These are phyloP conservation scores for Drosophila heteroneura DNA, from an alignment of 2,888 invertebrate species.

Conservation along the genomic window DNA sequence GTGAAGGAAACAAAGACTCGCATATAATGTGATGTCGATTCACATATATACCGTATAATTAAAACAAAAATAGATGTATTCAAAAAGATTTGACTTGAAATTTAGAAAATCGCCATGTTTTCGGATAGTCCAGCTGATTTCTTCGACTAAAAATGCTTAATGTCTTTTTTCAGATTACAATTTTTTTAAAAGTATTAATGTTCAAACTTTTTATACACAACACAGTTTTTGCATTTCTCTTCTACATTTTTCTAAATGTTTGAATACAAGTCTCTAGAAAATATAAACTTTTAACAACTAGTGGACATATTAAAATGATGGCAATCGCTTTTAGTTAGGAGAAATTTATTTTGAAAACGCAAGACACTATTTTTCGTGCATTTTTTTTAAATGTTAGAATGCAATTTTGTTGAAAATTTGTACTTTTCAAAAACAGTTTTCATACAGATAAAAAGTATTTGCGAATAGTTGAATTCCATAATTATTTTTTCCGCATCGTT, in stretches of 20 bases:
- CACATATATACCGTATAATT: not conserved
- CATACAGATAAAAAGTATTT: not conserved
- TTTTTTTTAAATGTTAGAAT: not conserved
- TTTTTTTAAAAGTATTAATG: not conserved
- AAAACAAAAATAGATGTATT: not conserved
- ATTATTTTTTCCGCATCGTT: not conserved
- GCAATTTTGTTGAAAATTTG: not conserved
- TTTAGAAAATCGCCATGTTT: not conserved
- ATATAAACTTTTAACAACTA: not conserved
- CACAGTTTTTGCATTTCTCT: not conserved
- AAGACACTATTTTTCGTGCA: not conserved
- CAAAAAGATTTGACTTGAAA: not conserved
- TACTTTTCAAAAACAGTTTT: not conserved
- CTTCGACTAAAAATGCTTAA: not conserved
- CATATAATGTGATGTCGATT: not conserved
- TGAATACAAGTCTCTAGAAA: too few species aligned
- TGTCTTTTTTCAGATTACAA: not conserved
- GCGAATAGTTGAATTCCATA: not conserved
- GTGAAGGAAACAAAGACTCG: constrained; percentile 22
- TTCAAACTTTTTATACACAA: not conserved
- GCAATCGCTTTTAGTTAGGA: not conserved
- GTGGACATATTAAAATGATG: not conserved
- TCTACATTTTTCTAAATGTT: not conserved
- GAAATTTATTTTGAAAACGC: not conserved
- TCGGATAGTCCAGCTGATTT: not conserved